Conservation (phyloP, 1,140 invertebrate species). For the Achatina immaculata region DNA sequence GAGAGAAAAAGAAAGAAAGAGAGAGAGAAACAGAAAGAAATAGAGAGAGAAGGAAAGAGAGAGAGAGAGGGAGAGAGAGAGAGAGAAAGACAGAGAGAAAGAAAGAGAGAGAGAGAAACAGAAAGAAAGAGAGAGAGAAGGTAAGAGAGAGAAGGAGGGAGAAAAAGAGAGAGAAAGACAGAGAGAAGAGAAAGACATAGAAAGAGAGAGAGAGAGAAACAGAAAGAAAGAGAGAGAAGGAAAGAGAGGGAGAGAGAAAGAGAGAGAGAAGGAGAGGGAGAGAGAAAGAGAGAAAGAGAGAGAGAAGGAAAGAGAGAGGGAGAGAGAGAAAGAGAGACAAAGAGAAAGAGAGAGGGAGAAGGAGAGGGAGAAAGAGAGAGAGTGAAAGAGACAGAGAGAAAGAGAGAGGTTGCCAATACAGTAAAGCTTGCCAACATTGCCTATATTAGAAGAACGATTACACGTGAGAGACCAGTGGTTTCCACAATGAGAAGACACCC, state of each 20-base stretch:
- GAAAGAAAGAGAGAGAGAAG: no score
- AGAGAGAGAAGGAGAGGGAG: neutral
- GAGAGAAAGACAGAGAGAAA: no score
- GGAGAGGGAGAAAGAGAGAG: slow-evolving; percentile 9
- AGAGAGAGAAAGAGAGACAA: no score
- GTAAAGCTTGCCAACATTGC: neutral
- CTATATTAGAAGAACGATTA: neutral
- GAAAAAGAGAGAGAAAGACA: slow-evolving; percentile 4
- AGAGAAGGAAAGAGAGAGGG: slow-evolving; percentile 11
- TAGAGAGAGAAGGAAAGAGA: no score
- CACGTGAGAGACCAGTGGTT: neutral
- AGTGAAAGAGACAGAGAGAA: no score
- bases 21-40: no score
- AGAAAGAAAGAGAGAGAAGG: slow-evolving; percentile 7
- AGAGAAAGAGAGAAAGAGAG: slow-evolving; percentile 11
- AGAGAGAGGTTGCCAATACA: no score
- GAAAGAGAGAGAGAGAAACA: no score
- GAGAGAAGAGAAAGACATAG: no score
- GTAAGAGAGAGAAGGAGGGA: slow-evolving; percentile 17
- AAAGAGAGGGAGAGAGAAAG: neutral
- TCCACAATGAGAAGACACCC: neutral
- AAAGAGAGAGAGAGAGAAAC: no score
- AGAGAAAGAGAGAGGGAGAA: slow-evolving; percentile 37
- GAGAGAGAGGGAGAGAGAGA: slow-evolving; percentile 15
- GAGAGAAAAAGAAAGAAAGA: no score